Percentiles rank a stretch among this genome's conserved stretches.
Conservation (phyloP, 2,888 invertebrate genomes). For the Ctena decussata region DNA sequence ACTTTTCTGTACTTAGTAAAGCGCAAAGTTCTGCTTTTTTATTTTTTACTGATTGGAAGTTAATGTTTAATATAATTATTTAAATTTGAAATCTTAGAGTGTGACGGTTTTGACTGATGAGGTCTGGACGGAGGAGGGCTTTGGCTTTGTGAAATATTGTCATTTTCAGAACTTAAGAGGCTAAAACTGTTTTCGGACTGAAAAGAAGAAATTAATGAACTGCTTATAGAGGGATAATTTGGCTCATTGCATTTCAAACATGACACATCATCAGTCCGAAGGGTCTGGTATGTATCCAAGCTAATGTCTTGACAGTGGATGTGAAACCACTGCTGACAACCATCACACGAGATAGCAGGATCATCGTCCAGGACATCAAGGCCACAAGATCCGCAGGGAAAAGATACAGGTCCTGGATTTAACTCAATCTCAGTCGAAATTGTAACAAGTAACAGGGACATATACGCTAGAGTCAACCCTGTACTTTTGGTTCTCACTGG, state of each 20-base stretch:
- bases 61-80: too few species aligned
- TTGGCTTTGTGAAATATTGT: too few species aligned
- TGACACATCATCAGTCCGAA: not conserved
- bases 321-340: not conserved
- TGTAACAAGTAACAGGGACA: not conserved
- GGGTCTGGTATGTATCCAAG: not conserved
- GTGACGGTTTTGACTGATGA: too few species aligned
- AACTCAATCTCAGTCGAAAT: not conserved
- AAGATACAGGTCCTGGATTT: not conserved
- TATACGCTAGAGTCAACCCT: not conserved
- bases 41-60: too few species aligned
- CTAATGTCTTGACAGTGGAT: not conserved
- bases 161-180: too few species aligned
- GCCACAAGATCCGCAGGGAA: not conserved
- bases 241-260: not conserved
- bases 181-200: too few species aligned
- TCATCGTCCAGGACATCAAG: not conserved
- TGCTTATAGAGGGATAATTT: too few species aligned
- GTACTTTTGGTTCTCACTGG: not conserved
- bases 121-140: too few species aligned
- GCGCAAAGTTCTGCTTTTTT: too few species aligned
- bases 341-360: not conserved
- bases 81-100: too few species aligned
- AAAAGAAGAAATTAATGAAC: too few species aligned
- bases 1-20: too few species aligned